Evolutionary conservation across 2,113 vertebrate species (phyloP).

Genomic region (Ploceus nigricollis): DNA sequence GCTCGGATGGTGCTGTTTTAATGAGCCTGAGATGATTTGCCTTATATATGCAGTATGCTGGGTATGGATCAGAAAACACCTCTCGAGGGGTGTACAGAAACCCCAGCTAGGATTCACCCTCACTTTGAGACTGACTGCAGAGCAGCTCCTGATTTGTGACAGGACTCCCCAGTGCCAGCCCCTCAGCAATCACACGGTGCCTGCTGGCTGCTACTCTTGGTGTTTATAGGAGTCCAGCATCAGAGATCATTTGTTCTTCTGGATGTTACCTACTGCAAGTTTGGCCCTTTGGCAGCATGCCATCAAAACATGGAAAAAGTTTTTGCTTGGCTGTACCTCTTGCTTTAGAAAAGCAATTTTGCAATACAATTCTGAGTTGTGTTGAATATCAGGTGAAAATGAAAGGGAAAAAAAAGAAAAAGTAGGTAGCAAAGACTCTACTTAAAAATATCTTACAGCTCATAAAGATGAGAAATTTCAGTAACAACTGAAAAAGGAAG

Average conservation of each 20-base stretch:
- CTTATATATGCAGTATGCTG: neutral
- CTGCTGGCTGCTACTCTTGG: neutral
- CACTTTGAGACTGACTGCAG: neutral
- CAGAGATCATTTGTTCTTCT: neutral
- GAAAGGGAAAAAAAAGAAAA: neutral
- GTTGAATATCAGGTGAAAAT: neutral
- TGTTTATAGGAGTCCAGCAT: neutral
- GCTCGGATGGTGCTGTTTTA: neutral
- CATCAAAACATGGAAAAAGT: neutral
- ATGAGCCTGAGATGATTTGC: neutral
- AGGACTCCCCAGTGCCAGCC: neutral
- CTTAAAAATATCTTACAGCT: neutral
- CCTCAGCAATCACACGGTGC: fast-evolving
- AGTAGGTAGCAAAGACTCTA: neutral
- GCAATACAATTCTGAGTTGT: neutral
- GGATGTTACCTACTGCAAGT: neutral
- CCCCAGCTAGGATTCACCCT: neutral
- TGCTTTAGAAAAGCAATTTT: neutral
- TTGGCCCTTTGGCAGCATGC: fast-evolving
- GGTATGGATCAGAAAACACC: neutral
- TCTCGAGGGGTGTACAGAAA: neutral
- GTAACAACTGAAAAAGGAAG: neutral
- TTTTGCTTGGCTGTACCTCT: neutral
- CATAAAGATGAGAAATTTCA: neutral
- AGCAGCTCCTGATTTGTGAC: neutral